Evolutionary conservation across 2,888 invertebrate genomes (phyloP).

Genomic region (Hypsopygia costalis): DNA sequence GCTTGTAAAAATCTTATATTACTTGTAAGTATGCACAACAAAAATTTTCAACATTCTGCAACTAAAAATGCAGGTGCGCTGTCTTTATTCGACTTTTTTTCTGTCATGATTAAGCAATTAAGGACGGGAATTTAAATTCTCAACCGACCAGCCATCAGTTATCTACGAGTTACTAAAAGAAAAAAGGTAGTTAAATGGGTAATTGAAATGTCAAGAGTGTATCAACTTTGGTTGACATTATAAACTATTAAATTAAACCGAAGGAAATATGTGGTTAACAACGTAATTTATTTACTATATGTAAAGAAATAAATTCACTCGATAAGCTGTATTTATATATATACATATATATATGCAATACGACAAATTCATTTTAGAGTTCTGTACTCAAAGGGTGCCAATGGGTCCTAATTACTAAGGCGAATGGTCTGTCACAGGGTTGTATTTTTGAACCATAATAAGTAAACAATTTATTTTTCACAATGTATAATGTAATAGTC

Average conservation of each 20-base stretch:
- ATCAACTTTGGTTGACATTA: slow-evolving; percentile 7
- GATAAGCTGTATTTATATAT: too few relatives aligned
- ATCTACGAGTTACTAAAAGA: background rate
- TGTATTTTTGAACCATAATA: too few relatives aligned
- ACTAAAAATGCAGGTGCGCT: slow-evolving; percentile 1
- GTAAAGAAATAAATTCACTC: too few relatives aligned
- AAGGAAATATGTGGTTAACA: slow-evolving; percentile 2
- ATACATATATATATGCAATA: too few relatives aligned
- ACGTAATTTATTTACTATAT: background rate
- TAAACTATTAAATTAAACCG: background rate
- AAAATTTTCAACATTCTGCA: background rate
- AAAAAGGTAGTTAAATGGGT: slow-evolving; percentile 1
- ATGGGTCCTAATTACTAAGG: too few relatives aligned
- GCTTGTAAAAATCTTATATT: too few relatives aligned
- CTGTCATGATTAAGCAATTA: slow-evolving; percentile 6
- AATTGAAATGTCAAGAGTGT: slow-evolving; percentile 10
- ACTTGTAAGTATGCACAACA: too few relatives aligned
- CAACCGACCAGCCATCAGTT: slow-evolving; percentile 4
- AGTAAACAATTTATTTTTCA: too few relatives aligned
- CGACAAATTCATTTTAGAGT: too few relatives aligned
- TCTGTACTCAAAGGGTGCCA: too few relatives aligned
- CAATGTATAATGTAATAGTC: too few relatives aligned
- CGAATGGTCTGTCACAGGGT: too few relatives aligned
- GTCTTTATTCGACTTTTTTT: slow-evolving; percentile 1
- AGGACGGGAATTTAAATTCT: slow-evolving; percentile 3